Base-by-base conservation (phyloP, 92 coral and sea anemone genomes). In the Palythoa grandis region DNA sequence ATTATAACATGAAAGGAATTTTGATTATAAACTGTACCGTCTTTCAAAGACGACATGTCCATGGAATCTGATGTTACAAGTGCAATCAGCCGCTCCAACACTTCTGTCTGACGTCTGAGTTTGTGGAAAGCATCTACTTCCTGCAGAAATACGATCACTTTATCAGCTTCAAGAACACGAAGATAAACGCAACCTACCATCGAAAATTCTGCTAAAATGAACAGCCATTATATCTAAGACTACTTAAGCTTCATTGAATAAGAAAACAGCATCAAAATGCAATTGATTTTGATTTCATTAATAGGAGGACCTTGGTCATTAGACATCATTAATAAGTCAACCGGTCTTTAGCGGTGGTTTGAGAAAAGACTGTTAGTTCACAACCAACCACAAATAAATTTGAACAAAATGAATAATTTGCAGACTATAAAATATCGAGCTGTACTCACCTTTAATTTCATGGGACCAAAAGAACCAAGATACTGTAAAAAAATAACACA, bases 381-480 rank as follows among this genome's bases (percentile, higher is more conserved):
- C 6, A 43, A 43, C 50, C 9, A 43, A 4, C 6, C 6, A 43
- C 50, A 43, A 43, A 29, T 0, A 29, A 29, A 29, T 29, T 29
- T 29, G 35, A 29, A n/a, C n/a, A n/a, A 29, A 29, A 29, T 29
- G 35, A 29, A 29, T 29, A 29, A 29, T 29, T 29, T 29, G 35
- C 9, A 43, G 50, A 8, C 6, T 4, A 43, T 8, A 43, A 43
- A 43, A 43, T 8, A 8, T 43, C 9, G 24, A 48, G 20, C n/a
- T 10, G 7, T 82, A 48, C 85, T 57, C 88, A 92, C 98, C 99
- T 95, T 96, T 65, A 90, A 88, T 68, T 96, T 96, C 93, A 96
- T 90, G 5, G 99, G 98, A 71, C 99, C 99, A 85, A 96, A 90
- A 19, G 99, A 93, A 25, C 99, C 99, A 52, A 96, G 95, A 76